Conservation (phyloP, 2,113 vertebrate species). For the Petaurus breviceps region DNA sequence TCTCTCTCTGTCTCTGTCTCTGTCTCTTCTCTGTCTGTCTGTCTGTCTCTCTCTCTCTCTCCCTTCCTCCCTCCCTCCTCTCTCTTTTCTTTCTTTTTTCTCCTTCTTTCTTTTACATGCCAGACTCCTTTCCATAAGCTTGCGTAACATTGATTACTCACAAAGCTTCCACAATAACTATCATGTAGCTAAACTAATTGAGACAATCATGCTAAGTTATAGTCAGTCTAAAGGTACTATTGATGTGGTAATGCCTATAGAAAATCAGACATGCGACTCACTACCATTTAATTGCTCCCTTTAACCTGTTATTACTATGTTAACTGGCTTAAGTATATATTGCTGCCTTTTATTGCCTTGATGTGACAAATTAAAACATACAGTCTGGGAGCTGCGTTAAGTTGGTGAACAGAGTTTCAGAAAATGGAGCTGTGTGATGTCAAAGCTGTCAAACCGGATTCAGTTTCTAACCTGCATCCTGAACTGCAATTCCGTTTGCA, state of each 20-base stretch:
- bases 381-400: constrained; percentile 75
- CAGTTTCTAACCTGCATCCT: constrained; percentile 50
- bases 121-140: constrained; percentile 64
- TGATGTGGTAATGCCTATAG: constrained; percentile 79
- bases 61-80: constrained; percentile 2
- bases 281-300: constrained; percentile 77
- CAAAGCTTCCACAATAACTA: constrained; percentile 72
- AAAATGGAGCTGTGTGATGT: constrained; percentile 54
- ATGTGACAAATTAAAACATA: constrained; percentile 80
- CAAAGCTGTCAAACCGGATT: constrained; percentile 80
- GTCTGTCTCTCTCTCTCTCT: background rate
- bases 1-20: background rate
- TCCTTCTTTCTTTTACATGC: constrained; percentile 10
- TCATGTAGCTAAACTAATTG: constrained; percentile 76
- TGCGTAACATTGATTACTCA: constrained; percentile 81
- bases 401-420: constrained; percentile 59
- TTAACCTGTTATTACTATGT: constrained; percentile 77
- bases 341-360: constrained; percentile 77
- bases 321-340: constrained; percentile 79
- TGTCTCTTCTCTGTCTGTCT: constrained; percentile 33
- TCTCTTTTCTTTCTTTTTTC: background rate
- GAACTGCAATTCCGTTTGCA: background rate
- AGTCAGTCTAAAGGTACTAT: constrained; percentile 79
- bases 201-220: constrained; percentile 78
- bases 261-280: constrained; percentile 77